These are phyloP conservation scores for Oplegnathus fasciatus DNA, from an alignment of 2,113 vertebrate species.

Conservation along the genomic window DNA sequence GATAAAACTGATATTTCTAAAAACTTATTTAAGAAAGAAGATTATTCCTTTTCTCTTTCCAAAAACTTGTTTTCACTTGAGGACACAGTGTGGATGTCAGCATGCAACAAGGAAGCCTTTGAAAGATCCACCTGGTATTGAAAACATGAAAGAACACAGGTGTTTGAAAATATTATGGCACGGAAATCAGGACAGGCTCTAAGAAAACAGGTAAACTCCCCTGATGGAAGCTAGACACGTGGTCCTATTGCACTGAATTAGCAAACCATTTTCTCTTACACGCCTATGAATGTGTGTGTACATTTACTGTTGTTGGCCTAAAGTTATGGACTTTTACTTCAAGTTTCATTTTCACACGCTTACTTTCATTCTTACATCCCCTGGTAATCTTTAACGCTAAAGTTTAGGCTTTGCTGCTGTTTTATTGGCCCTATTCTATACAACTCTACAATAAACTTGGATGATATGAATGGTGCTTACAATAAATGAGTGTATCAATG, in stretches of 20 bases:
- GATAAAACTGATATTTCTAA: neutral
- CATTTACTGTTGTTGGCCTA: neutral
- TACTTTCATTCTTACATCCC: neutral
- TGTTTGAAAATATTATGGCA: neutral
- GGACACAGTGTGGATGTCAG: neutral
- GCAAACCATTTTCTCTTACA: neutral
- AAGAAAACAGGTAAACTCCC: constrained; percentile 1
- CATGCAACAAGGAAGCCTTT: neutral
- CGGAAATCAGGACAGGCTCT: neutral
- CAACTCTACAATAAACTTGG: neutral
- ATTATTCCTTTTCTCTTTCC: neutral
- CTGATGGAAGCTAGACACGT: constrained; percentile 2
- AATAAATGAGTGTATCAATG: constrained; percentile 21
- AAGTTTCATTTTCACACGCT: neutral
- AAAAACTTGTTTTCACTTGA: constrained; percentile 6
- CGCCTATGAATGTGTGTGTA: neutral
- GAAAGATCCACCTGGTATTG: constrained; percentile 18
- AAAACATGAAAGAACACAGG: constrained; percentile 28
- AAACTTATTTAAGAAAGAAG: neutral
- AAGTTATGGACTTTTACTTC: too few species aligned
- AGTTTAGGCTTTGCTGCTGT: neutral
- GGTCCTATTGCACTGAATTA: neutral
- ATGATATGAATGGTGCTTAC: neutral
- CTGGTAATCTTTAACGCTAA: neutral
- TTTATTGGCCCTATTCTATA: neutral